A percentile compares a stretch with the other conserved stretches of the same genome.
These are phyloP conservation scores for Amblyraja radiata DNA, from an alignment of 2,797 vertebrate species.

Conservation along the genomic window DNA sequence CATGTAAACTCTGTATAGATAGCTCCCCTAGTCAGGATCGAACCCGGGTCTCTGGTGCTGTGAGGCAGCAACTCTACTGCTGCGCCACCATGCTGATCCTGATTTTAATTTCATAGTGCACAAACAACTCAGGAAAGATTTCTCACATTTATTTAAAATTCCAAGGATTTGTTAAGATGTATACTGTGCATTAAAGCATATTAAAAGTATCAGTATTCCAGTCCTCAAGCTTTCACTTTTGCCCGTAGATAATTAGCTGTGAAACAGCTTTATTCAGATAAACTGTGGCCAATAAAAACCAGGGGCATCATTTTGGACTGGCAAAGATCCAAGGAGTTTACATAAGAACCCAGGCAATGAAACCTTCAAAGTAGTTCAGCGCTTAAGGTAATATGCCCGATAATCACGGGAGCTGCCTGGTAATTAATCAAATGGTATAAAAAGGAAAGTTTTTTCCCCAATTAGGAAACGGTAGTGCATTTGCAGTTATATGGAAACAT, in stretches of 20 bases:
- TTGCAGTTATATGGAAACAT: background rate
- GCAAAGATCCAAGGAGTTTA: background rate
- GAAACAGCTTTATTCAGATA: background rate
- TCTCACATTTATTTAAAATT: background rate
- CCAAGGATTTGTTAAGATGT: background rate
- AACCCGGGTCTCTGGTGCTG: too few species aligned
- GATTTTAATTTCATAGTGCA: too few species aligned
- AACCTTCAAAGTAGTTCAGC: background rate
- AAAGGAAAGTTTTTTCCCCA: background rate
- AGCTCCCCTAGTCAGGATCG: too few species aligned
- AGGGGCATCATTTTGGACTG: background rate
- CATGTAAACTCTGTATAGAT: too few species aligned
- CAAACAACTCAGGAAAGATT: too few species aligned
- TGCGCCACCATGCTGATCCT: too few species aligned
- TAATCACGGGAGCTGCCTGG: background rate
- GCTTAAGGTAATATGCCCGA: background rate
- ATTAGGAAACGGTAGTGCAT: background rate
- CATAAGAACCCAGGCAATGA: constrained; percentile 13
- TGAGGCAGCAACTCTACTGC: too few species aligned
- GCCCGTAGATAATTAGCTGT: background rate
- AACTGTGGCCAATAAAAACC: background rate
- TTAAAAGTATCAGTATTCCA: too few species aligned
- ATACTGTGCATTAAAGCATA: background rate
- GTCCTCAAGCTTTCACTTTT: background rate
- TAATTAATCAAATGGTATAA: constrained; percentile 22